Evolutionary conservation across 2,888 invertebrate genomes (phyloP).

Genomic region (Sarcophaga subvicina): DNA sequence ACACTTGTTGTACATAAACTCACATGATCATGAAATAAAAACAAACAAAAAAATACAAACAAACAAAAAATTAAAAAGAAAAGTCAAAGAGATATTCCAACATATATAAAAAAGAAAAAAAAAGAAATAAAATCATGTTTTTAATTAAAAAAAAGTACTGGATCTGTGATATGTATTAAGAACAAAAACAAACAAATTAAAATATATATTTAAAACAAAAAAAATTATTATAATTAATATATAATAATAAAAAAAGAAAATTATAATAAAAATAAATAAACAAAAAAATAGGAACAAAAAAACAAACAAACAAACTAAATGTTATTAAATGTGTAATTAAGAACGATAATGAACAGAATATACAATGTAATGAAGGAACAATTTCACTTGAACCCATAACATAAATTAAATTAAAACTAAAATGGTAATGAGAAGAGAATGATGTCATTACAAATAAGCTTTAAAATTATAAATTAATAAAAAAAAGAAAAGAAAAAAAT

Average conservation of each 20-base stretch:
- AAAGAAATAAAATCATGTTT: constrained; percentile 71
- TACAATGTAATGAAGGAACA: constrained; percentile 38
- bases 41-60: constrained; percentile 39
- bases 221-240: constrained; percentile 31
- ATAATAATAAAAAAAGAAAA: constrained; percentile 67
- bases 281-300: constrained; percentile 58
- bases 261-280: constrained; percentile 66
- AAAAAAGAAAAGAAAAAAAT: constrained; percentile 19
- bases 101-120: constrained; percentile 41
- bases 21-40: constrained; percentile 63
- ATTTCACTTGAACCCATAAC: too few species aligned
- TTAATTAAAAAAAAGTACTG: constrained; percentile 80
- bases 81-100: constrained; percentile 70
- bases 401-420: too few species aligned
- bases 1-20: constrained; percentile 59
- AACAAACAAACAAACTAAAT: constrained; percentile 71
- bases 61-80: constrained; percentile 14
- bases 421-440: not conserved
- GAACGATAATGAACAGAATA: constrained; percentile 67
- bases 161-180: constrained; percentile 82
- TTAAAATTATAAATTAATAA: constrained; percentile 43
- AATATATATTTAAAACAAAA: constrained; percentile 60
- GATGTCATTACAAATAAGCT: constrained; percentile 56
- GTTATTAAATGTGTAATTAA: constrained; percentile 71
- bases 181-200: constrained; percentile 66